Conservation (phyloP, 2,888 invertebrate species). For the Synanthedon tipuliformis region DNA sequence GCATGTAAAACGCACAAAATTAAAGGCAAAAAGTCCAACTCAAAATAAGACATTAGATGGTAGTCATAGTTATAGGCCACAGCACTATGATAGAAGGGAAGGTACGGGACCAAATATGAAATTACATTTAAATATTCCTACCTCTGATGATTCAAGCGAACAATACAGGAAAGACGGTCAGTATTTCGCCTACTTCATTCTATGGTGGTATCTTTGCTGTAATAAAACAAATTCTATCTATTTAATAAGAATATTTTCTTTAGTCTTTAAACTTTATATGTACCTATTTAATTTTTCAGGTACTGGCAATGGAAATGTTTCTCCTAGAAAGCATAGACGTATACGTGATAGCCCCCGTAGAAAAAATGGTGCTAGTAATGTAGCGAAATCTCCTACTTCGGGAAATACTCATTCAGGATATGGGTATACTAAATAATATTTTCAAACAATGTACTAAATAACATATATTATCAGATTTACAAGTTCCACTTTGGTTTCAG, state of each 20-base stretch:
- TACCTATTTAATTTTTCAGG: constrained; percentile 20
- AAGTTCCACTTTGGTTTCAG: constrained; percentile 1
- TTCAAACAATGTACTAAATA: background rate
- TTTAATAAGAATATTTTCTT: background rate
- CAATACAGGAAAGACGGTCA: constrained; percentile 62
- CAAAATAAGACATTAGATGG: constrained; percentile 47
- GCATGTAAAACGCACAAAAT: constrained; percentile 58
- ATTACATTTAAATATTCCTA: constrained; percentile 67
- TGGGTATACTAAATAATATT: constrained; percentile 27
- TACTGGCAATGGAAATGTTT: constrained; percentile 57
- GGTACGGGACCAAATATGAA: constrained; percentile 61
- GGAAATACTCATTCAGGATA: constrained; percentile 51
- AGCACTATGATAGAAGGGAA: constrained; percentile 65
- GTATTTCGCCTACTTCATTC: background rate
- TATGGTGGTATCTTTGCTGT: background rate
- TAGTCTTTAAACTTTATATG: background rate
- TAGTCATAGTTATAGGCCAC: constrained; percentile 37
- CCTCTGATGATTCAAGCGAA: constrained; percentile 73
- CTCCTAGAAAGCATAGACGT: constrained; percentile 73
- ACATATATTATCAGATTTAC: background rate
- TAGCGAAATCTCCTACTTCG: constrained; percentile 67
- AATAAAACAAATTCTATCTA: background rate
- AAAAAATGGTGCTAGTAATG: constrained; percentile 68
- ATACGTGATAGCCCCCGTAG: constrained; percentile 75
- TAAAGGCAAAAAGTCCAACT: constrained; percentile 62